Conservation (phyloP, 2,113 vertebrate species). For the Daubentonia madagascariensis region DNA sequence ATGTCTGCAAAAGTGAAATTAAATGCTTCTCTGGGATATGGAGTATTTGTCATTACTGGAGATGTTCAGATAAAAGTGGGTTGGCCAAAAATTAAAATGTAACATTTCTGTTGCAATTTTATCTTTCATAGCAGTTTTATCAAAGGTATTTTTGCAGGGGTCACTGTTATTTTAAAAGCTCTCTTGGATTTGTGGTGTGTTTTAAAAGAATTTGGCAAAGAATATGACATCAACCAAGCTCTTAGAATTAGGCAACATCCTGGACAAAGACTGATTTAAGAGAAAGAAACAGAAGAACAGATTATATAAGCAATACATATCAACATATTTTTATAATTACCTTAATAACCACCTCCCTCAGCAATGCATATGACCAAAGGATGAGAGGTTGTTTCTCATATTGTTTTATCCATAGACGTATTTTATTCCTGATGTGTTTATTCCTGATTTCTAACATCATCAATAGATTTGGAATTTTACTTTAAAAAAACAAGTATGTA, state of each 20-base stretch:
- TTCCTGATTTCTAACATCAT: neutral
- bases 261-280: neutral
- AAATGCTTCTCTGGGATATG: neutral
- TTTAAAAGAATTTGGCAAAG: neutral
- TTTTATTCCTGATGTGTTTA: neutral
- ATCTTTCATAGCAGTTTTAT: neutral
- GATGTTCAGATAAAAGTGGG: neutral
- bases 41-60: neutral
- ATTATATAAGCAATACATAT: neutral
- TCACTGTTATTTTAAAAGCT: neutral
- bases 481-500: neutral
- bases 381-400: neutral
- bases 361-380: neutral
- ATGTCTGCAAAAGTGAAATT: neutral
- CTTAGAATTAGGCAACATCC: neutral
- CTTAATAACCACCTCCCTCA: neutral
- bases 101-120: neutral
- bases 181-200: neutral
- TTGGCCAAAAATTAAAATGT: neutral
- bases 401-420: neutral
- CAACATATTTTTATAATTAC: neutral
- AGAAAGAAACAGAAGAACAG: neutral
- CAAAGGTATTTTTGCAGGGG: neutral
- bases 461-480: neutral
- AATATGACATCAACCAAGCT: neutral